These are phyloP conservation scores for Drosophila mimetica DNA, from an alignment of 2,888 invertebrate species.

Conservation along the genomic window DNA sequence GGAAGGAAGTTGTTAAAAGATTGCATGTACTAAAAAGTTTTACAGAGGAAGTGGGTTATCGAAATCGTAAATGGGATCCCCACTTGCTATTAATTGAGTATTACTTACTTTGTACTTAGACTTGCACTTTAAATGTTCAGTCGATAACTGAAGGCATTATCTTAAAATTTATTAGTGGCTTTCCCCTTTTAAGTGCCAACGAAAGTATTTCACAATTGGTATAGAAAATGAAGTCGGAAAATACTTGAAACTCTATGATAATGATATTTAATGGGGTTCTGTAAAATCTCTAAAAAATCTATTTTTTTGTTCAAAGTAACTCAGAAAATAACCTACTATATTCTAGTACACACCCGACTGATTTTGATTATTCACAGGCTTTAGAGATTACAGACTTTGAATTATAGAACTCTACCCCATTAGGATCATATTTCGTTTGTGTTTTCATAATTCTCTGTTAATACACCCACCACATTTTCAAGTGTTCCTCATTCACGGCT, in stretches of 20 bases:
- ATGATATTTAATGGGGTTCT: too few relatives aligned
- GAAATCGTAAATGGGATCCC: background rate
- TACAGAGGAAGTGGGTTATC: constrained; percentile 18
- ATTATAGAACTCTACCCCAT: too few relatives aligned
- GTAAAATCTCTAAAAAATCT: too few relatives aligned
- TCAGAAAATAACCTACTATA: too few relatives aligned
- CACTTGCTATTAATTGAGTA: background rate
- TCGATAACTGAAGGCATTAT: background rate
- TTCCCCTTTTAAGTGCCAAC: too few relatives aligned
- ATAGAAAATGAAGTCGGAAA: too few relatives aligned
- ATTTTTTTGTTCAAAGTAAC: too few relatives aligned
- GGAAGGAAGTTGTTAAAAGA: constrained; percentile 21
- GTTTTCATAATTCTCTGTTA: background rate
- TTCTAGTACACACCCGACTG: too few relatives aligned
- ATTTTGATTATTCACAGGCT: too few relatives aligned
- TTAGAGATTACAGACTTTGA: too few relatives aligned
- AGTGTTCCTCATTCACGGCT: constrained; percentile 20
- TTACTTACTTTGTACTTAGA: background rate
- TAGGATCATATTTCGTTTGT: background rate
- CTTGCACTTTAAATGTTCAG: background rate
- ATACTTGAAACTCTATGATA: too few relatives aligned
- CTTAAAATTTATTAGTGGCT: background rate
- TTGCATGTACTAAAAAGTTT: background rate
- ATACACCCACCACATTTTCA: background rate
- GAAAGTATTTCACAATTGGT: too few relatives aligned